Percentiles rank a stretch among this genome's conserved stretches.
Evolutionary conservation across 2,888 invertebrate genomes (phyloP).

Genomic region (Synanthedon myopaeformis): DNA sequence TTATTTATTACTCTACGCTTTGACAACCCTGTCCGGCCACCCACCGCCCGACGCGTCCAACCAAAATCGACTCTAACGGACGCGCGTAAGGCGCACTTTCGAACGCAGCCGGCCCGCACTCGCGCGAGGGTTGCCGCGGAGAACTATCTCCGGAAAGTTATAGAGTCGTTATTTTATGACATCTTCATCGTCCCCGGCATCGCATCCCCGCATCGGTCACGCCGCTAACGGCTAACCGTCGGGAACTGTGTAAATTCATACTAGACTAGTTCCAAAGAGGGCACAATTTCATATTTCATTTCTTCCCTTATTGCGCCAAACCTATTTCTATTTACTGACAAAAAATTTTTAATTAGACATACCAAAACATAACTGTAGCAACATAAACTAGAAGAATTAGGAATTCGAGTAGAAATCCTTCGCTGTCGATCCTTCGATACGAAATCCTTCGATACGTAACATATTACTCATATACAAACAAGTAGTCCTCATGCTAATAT

Average conservation of each 20-base stretch:
- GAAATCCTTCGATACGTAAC: too few species aligned
- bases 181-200: conserved; percentile 38
- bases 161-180: conserved; percentile 61
- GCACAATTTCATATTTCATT: conserved; percentile 21
- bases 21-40: conserved; percentile 45
- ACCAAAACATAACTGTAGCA: too few species aligned
- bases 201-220: conserved; percentile 17
- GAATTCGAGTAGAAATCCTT: too few species aligned
- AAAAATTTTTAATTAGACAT: too few species aligned
- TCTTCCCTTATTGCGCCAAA: conserved; percentile 8
- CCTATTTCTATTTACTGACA: too few species aligned
- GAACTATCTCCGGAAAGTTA: conserved; percentile 39
- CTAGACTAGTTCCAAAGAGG: conserved; percentile 25
- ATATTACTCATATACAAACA: too few species aligned
- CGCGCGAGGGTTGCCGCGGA: conserved; percentile 27
- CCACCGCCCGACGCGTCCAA: conserved; percentile 2
- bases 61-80: background rate
- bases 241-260: conserved; percentile 32
- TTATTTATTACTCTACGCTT: conserved; percentile 57
- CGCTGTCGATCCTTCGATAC: too few species aligned
- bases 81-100: background rate
- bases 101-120: background rate
- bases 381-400: too few species aligned
- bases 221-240: conserved; percentile 17
- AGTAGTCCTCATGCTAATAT: too few species aligned